A percentile compares a stretch with the other conserved stretches of the same genome.
Conservation (phyloP, 2,888 invertebrate species). For the Drosophila leonis region DNA sequence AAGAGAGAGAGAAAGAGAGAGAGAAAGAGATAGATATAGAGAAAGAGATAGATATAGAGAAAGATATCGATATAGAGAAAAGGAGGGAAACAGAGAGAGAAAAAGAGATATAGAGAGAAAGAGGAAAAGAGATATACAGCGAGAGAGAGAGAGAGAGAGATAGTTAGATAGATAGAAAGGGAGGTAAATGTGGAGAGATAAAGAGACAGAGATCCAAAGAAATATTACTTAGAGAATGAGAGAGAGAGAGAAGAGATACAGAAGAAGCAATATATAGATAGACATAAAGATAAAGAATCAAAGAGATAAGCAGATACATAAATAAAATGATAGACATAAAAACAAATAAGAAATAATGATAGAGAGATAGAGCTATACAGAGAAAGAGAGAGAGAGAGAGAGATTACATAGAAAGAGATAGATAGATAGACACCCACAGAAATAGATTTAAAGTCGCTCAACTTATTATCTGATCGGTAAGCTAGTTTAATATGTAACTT, state of each 20-base stretch:
- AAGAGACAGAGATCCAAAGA: no score
- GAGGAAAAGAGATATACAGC: background rate
- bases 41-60: background rate
- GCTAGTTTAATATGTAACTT: background rate
- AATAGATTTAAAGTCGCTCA: background rate
- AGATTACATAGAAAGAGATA: background rate
- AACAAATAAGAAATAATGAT: background rate
- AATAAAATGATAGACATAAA: conserved; percentile 1
- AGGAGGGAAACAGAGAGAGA: background rate
- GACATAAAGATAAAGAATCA: background rate
- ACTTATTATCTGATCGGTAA: background rate
- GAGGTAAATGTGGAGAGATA: no score
- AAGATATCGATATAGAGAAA: background rate
- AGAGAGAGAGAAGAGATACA: background rate
- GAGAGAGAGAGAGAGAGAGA: background rate
- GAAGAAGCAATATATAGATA: background rate
- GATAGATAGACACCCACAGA: background rate
- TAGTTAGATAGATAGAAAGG: no score
- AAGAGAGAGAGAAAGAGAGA: background rate
- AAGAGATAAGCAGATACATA: background rate
- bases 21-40: background rate
- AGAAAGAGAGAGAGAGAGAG: no score
- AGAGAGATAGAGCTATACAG: background rate
- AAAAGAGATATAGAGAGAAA: background rate
- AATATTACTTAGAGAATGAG: no score